Evolutionary conservation across 2,888 invertebrate genomes (phyloP).

Genomic region (Protonemura montana): DNA sequence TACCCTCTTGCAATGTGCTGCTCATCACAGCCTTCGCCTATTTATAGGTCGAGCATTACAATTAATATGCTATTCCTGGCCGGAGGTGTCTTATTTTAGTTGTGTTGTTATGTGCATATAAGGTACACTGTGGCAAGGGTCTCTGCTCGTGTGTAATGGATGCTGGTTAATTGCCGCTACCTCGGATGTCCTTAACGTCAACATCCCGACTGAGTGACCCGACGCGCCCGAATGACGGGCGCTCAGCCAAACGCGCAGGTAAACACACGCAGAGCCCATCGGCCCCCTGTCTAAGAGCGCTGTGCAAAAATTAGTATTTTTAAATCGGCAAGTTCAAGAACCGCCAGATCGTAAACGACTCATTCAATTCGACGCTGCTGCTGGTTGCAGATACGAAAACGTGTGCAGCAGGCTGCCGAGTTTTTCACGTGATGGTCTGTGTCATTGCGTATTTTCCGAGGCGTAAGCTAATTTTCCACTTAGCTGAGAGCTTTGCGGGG

Average conservation of each 20-base stretch:
- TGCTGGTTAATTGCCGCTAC: not conserved
- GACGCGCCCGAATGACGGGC: not conserved
- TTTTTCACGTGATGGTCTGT: too few relatives aligned
- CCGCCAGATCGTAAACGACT: conserved; percentile 15
- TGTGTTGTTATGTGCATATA: not conserved
- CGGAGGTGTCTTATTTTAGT: not conserved
- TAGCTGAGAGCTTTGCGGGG: not conserved
- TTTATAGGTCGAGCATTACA: not conserved
- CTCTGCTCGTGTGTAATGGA: not conserved
- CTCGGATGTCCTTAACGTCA: not conserved
- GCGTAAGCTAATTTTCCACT: too few relatives aligned
- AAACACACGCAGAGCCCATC: conserved; percentile 38
- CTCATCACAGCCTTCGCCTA: not conserved
- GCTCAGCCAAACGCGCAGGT: conserved; percentile 7
- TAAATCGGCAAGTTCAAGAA: conserved; percentile 38
- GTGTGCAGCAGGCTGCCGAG: too few relatives aligned
- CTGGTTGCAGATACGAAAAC: not conserved
- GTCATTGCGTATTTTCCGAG: too few relatives aligned
- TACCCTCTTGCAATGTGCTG: not conserved
- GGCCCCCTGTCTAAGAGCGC: not conserved
- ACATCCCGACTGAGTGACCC: not conserved
- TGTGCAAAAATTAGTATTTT: conserved; percentile 34
- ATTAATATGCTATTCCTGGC: not conserved
- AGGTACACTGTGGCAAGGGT: not conserved
- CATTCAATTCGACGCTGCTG: not conserved